These are phyloP conservation scores for Ellobium chinense DNA, from an alignment of 2,888 invertebrate genomes.

Conservation along the genomic window DNA sequence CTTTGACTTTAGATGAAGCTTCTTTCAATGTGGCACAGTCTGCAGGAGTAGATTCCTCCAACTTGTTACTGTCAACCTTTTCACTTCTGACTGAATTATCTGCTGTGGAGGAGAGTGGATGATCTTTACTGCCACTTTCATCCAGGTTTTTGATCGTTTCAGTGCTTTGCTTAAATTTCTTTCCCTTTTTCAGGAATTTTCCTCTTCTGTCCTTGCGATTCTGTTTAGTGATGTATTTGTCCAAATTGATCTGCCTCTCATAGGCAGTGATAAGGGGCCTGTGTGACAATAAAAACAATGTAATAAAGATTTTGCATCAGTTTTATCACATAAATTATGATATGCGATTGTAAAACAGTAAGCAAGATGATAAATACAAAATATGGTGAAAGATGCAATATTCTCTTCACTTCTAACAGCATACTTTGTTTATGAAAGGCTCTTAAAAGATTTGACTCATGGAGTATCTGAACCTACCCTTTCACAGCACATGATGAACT, in stretches of 20 bases:
- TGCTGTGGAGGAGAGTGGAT: too few relatives aligned
- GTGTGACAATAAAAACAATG: too few relatives aligned
- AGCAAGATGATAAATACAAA: not conserved
- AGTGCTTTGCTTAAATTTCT: not conserved
- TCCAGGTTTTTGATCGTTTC: not conserved
- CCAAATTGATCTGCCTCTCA: constrained; percentile 68
- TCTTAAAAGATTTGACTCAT: too few relatives aligned
- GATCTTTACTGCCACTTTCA: too few relatives aligned
- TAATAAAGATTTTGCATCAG: too few relatives aligned
- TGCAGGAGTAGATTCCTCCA: not conserved
- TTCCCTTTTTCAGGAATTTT: not conserved
- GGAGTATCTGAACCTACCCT: too few relatives aligned
- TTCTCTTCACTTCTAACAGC: too few relatives aligned
- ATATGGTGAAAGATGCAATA: too few relatives aligned
- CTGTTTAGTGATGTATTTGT: constrained; percentile 60
- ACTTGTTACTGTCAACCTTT: not conserved
- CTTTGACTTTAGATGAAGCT: not conserved
- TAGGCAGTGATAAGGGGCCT: constrained; percentile 67
- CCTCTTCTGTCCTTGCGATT: constrained; percentile 44
- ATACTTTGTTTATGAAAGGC: too few relatives aligned
- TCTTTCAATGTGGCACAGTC: not conserved
- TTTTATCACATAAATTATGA: not conserved
- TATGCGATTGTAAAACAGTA: not conserved
- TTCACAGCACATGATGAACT: too few relatives aligned
- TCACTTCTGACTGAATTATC: too few relatives aligned